These are phyloP conservation scores for Calameuta filiformis DNA, from an alignment of 2,888 invertebrate species.

Conservation along the genomic window DNA sequence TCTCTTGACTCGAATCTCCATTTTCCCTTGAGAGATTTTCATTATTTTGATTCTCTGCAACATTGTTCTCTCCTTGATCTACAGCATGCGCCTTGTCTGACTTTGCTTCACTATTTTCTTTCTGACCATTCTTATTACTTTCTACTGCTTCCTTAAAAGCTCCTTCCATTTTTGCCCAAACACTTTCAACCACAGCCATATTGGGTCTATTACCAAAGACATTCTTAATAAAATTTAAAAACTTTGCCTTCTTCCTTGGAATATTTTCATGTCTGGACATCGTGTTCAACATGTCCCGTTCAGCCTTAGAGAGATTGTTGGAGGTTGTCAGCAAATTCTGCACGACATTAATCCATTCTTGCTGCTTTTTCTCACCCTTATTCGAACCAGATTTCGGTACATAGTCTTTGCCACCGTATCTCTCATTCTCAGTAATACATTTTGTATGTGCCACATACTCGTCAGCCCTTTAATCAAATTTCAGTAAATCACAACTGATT, in stretches of 20 bases:
- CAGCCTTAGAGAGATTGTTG: conserved; percentile 68
- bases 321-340: conserved; percentile 74
- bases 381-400: conserved; percentile 76
- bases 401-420: conserved; percentile 88
- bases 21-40: conserved; percentile 50
- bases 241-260: conserved; percentile 87
- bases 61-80: conserved; percentile 32
- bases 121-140: conserved; percentile 21
- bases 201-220: conserved; percentile 70
- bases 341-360: conserved; percentile 82
- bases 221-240: conserved; percentile 80
- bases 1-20: conserved; percentile 35
- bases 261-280: conserved; percentile 82
- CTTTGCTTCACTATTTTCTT: conserved; percentile 5
- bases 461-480: conserved; percentile 71
- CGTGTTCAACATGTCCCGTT: conserved; percentile 74
- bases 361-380: conserved; percentile 89
- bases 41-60: conserved; percentile 53
- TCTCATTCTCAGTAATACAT: conserved; percentile 80
- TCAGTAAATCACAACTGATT: not conserved
- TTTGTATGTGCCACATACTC: conserved; percentile 71
- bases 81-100: conserved; percentile 5
- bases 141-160: conserved; percentile 43
- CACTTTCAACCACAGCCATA: conserved; percentile 72
- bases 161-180: conserved; percentile 72